Evolutionary conservation across 2,113 vertebrate species (phyloP).

Genomic region (Dromiciops gliroides): DNA sequence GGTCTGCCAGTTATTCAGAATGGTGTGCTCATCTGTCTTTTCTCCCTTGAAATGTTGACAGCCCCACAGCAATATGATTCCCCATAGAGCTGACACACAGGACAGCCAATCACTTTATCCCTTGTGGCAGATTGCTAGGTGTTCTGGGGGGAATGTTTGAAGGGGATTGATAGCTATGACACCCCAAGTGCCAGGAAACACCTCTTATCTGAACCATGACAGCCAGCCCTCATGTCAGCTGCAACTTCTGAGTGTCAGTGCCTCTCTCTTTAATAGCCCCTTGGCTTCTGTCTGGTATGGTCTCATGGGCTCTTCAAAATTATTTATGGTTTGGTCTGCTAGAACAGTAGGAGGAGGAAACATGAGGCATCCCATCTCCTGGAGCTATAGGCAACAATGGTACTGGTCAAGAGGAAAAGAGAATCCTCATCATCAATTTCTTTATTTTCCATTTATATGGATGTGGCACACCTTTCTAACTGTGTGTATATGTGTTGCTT

Average conservation of each 20-base stretch:
- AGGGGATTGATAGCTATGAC: constrained; percentile 71
- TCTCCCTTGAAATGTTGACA: neutral
- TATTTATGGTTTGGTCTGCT: rapidly evolving
- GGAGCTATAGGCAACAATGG: neutral
- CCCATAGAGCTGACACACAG: neutral
- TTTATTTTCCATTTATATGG: neutral
- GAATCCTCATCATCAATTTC: neutral
- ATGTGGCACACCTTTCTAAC: neutral
- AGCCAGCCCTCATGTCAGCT: constrained; percentile 25
- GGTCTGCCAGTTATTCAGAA: neutral
- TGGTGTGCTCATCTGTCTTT: neutral
- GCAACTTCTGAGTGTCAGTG: neutral
- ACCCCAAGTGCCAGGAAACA: constrained; percentile 5
- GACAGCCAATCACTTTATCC: neutral
- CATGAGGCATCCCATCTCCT: neutral
- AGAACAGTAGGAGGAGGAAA: neutral
- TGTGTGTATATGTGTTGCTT: neutral
- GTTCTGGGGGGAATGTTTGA: neutral
- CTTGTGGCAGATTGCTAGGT: rapidly evolving
- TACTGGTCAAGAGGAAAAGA: neutral
- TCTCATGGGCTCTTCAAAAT: rapidly evolving
- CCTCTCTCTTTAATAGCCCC: constrained; percentile 43
- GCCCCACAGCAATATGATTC: neutral
- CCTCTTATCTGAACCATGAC: constrained; percentile 69
- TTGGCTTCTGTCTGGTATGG: neutral